A percentile compares a stretch with the other conserved stretches of the same genome.
These are phyloP conservation scores for Physocephala rufipes DNA, from an alignment of 2,888 invertebrate genomes.

Conservation along the genomic window DNA sequence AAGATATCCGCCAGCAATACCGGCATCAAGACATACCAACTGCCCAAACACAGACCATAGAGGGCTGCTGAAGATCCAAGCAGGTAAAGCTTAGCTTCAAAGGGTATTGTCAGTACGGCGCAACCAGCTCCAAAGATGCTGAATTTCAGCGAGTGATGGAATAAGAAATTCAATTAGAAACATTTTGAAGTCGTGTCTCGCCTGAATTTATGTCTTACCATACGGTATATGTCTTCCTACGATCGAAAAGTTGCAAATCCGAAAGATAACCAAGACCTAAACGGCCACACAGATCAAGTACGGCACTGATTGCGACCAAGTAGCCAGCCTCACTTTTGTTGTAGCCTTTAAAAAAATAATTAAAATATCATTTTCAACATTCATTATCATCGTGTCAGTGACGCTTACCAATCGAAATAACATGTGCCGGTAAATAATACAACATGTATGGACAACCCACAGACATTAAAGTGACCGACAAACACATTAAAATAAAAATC, in stretches of 20 bases:
- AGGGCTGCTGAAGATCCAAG: constrained; percentile 74
- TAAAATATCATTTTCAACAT: neutral
- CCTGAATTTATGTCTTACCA: constrained; percentile 67
- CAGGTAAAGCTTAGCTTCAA: constrained; percentile 72
- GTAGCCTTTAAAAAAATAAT: constrained; percentile 53
- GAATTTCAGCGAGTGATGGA: neutral
- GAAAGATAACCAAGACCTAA: constrained; percentile 79
- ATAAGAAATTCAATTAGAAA: neutral
- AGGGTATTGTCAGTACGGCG: constrained; percentile 75
- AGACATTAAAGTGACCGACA: constrained; percentile 79
- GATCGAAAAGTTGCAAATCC: constrained; percentile 76
- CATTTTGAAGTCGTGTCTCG: neutral
- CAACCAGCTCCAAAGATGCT: constrained; percentile 77
- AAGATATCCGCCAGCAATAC: constrained; percentile 78
- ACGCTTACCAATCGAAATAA: constrained; percentile 70
- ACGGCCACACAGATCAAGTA: constrained; percentile 76
- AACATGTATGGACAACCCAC: constrained; percentile 81
- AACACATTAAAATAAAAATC: constrained; percentile 76
- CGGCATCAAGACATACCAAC: constrained; percentile 80
- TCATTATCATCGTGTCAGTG: too few species aligned
- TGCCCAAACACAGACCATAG: constrained; percentile 78
- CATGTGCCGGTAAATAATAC: constrained; percentile 79
- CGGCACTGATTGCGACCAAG: constrained; percentile 79
- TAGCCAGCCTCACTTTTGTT: constrained; percentile 70
- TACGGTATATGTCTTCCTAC: constrained; percentile 76